Conservation (phyloP, 2,113 vertebrate genomes). For the Corythornis madagascariensis region DNA sequence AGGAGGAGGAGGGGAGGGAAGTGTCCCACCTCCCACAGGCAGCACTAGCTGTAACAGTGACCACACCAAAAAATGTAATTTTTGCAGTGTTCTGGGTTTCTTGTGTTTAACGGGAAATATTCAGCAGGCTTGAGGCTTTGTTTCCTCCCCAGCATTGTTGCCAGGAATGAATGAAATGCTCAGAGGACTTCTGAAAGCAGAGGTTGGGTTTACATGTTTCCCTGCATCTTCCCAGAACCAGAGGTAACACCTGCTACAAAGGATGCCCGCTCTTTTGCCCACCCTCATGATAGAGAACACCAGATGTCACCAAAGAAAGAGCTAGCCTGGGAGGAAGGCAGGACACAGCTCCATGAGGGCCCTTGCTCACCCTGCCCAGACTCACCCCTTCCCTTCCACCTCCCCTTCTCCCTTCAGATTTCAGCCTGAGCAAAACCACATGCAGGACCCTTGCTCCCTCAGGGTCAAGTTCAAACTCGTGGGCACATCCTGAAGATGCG, state of each 20-base stretch:
- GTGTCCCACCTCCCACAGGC: fast-evolving
- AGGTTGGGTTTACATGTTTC: not conserved
- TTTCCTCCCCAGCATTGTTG: not conserved
- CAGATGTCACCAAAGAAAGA: not conserved
- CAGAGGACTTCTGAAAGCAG: not conserved
- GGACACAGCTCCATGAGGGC: not conserved
- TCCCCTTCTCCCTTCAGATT: not conserved
- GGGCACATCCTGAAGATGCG: fast-evolving
- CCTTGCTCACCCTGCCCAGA: fast-evolving
- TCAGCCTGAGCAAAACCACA: not conserved
- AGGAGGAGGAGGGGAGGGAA: not conserved
- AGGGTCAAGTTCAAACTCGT: not conserved
- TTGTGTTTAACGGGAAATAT: not conserved
- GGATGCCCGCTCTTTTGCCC: not conserved
- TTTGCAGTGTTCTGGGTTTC: not conserved
- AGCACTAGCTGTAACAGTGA: not conserved
- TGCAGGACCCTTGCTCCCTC: not conserved
- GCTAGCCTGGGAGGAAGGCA: fast-evolving
- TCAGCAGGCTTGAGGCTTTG: not conserved
- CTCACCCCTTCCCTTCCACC: not conserved
- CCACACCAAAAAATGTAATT: not conserved
- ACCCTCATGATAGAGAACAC: not conserved
- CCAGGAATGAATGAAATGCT: not conserved
- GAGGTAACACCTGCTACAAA: not conserved
- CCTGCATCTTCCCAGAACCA: not conserved